Base-by-base conservation (phyloP, 2,113 vertebrate species). In the Saimiri boliviensis region DNA sequence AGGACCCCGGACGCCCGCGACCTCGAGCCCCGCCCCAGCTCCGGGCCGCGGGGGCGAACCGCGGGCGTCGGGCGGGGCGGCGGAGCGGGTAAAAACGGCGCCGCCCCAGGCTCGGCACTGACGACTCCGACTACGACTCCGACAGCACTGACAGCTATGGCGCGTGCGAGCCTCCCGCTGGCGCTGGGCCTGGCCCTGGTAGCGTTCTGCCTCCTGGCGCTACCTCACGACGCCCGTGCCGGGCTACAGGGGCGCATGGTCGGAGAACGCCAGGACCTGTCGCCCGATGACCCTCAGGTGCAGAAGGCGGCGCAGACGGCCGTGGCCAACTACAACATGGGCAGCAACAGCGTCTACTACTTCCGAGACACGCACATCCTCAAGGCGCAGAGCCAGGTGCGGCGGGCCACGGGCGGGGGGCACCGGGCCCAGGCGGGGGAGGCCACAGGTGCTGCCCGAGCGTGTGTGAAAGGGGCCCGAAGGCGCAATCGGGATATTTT, bases 281-380 rank as follows among this genome's bases (percentile, higher is more conserved):
- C 97, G 4, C 97, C 97, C 81, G 96, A 92, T 0, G 99, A 99
- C 96, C 98, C 98, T 0, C 98, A 98, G 70, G 97, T 99, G 80
- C 97, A 96, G 81, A 99, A 97, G 96, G 99, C 97, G 7, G 95
- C 99, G 10, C 97, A 97, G 89, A 99, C 98, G 93, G 99, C 99
- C 0, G 98, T 99, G 95, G 98, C 98, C 68, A 98, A 94, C 49
- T 99, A 99, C 98, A 99, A 99, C 97, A 97, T 97, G 93, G 99
- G 98, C 89, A 99, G 99, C 89, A 99, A 99, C 94, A 98, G 98
- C 20, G 92, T 99, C 96, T 99, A 99, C 95, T 98, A 99, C 83
- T 99, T 98, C 96, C 98, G 98, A 83, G 98, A 99, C 97, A 99
- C 98, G 88, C 97, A 96, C 42, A 63, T 99, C 37, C 37, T 99